These are phyloP conservation scores for Mactra quadrangularis DNA, from an alignment of 1,140 invertebrate species.

Conservation along the genomic window DNA sequence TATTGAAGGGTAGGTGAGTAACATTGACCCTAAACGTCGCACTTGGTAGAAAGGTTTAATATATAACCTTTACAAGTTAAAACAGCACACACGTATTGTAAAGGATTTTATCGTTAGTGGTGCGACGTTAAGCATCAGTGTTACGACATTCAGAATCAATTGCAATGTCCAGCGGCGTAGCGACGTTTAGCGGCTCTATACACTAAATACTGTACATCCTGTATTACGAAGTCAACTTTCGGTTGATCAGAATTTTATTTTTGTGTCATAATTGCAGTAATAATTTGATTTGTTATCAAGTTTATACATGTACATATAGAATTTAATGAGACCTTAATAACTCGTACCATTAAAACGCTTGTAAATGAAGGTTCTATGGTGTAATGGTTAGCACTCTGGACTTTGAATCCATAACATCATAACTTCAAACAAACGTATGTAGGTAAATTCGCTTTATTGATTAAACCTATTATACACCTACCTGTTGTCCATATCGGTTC, in stretches of 20 bases:
- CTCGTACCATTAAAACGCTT: not conserved
- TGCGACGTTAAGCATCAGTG: too few species aligned
- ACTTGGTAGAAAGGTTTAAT: not conserved
- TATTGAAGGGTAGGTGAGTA: not conserved
- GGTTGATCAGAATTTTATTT: not conserved
- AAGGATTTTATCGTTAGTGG: too few species aligned
- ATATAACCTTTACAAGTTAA: not conserved
- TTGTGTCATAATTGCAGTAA: not conserved
- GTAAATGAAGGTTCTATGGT: conserved; percentile 60
- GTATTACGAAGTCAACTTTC: not conserved
- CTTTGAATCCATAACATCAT: conserved; percentile 63
- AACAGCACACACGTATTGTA: not conserved
- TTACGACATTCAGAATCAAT: too few species aligned
- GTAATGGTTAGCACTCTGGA: conserved; percentile 69
- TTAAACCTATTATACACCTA: not conserved
- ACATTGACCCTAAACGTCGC: not conserved
- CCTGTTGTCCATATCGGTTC: not conserved
- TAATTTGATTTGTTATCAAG: not conserved
- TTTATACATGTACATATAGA: not conserved
- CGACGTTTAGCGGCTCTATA: not conserved
- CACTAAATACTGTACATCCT: not conserved
- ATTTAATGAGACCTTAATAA: not conserved
- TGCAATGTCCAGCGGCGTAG: too few species aligned
- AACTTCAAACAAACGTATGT: conserved; percentile 56
- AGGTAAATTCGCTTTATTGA: not conserved